A percentile compares a stretch with the other conserved stretches of the same genome.
phyloP scores from a whole-genome alignment of 1,140 invertebrate genomes.

The Papilio aristodemus region DNA sequence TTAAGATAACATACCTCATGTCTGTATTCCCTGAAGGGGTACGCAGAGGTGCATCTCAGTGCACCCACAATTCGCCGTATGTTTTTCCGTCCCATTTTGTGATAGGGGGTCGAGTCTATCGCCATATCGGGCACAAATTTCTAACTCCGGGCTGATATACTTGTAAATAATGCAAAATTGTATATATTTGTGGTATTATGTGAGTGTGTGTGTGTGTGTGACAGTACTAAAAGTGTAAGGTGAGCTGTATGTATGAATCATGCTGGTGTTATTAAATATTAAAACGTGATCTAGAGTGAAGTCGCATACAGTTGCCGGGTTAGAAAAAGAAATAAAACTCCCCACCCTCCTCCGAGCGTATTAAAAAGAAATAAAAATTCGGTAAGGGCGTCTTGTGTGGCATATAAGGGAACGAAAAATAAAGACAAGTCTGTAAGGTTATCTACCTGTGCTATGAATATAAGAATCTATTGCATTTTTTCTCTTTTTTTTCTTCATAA shows the following conservation, averaged over 20 bases:
- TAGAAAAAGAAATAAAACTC: slow-evolving; percentile 21
- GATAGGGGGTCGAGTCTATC: no score
- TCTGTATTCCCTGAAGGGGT: no score
- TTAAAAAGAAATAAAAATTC: slow-evolving; percentile 22
- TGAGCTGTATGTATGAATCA: neutral
- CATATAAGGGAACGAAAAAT: slow-evolving; percentile 11
- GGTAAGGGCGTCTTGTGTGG: slow-evolving; percentile 26
- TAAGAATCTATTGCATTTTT: neutral
- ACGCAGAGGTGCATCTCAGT: no score
- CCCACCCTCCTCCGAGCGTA: neutral
- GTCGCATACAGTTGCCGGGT: slow-evolving; percentile 2
- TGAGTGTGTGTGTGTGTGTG: no score
- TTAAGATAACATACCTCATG: no score
- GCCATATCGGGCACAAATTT: no score
- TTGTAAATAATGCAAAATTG: no score
- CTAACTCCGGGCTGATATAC: no score
- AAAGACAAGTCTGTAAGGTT: neutral
- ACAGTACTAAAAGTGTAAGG: no score
- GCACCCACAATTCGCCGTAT: no score
- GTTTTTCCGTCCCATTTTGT: no score
- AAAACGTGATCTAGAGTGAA: slow-evolving; percentile 12
- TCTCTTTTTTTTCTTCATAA: neutral
- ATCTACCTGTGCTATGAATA: neutral
- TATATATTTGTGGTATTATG: no score
- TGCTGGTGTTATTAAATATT: slow-evolving; percentile 9